These are phyloP conservation scores for Ectropis crepuscularia DNA, from an alignment of 2,888 invertebrate species.

Conservation along the genomic window DNA sequence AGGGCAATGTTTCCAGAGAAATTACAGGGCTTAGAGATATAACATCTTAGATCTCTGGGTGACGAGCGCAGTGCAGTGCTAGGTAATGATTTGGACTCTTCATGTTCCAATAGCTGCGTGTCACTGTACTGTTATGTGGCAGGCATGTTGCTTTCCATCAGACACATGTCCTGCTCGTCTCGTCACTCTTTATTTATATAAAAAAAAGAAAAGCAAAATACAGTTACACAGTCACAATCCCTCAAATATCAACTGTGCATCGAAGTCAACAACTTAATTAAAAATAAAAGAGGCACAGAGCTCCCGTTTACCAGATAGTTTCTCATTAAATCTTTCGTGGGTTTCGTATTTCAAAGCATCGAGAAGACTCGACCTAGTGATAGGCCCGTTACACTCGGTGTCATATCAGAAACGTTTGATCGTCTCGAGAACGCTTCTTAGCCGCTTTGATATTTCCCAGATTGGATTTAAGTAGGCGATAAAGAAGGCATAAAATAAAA, in stretches of 20 bases:
- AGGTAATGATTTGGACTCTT: too few relatives aligned
- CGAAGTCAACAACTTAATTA: slow-evolving; percentile 59
- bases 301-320: slow-evolving; percentile 61
- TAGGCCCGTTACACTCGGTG: slow-evolving; percentile 51
- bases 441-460: slow-evolving; percentile 50
- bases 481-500: slow-evolving; percentile 45
- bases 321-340: slow-evolving; percentile 54
- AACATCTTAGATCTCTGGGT: too few relatives aligned
- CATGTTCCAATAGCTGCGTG: too few relatives aligned
- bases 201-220: too few relatives aligned
- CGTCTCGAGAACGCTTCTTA: slow-evolving; percentile 49
- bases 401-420: slow-evolving; percentile 65
- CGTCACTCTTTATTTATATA: too few relatives aligned
- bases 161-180: too few relatives aligned
- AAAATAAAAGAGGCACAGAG: slow-evolving; percentile 48
- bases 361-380: slow-evolving; percentile 45
- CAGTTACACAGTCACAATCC: neutral
- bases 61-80: too few relatives aligned
- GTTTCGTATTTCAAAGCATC: slow-evolving; percentile 59
- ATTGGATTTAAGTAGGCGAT: slow-evolving; percentile 57
- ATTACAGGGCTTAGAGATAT: too few relatives aligned
- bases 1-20: too few relatives aligned
- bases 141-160: too few relatives aligned
- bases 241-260: slow-evolving; percentile 16
- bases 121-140: too few relatives aligned